These are phyloP conservation scores for Drosophila kohkoa DNA, from an alignment of 1,140 invertebrate species.

Conservation along the genomic window DNA sequence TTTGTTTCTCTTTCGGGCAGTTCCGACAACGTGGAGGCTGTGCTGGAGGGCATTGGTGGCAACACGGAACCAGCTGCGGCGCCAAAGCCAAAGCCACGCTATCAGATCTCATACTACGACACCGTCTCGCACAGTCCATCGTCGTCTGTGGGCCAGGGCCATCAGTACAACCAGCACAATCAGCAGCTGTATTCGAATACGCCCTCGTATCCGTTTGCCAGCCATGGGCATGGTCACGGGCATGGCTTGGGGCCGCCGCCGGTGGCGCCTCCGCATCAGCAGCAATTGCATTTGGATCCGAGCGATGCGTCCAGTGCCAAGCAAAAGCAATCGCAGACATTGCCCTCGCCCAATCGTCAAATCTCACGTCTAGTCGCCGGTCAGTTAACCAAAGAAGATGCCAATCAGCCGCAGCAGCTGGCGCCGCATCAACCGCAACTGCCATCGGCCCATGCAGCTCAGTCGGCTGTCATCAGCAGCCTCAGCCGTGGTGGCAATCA, in stretches of 20 bases:
- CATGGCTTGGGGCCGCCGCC: constrained; percentile 64
- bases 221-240: constrained; percentile 42
- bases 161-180: constrained; percentile 76
- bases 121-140: constrained; percentile 69
- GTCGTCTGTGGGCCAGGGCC: constrained; percentile 54
- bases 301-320: constrained; percentile 60
- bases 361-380: constrained; percentile 75
- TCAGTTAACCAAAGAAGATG: constrained; percentile 74
- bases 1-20: constrained; percentile 24
- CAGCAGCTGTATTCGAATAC: constrained; percentile 78
- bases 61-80: constrained; percentile 53
- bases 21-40: constrained; percentile 84
- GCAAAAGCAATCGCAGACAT: constrained; percentile 78
- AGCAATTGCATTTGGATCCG: constrained; percentile 72
- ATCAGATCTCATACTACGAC: constrained; percentile 81
- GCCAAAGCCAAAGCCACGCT: constrained; percentile 74
- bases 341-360: constrained; percentile 81
- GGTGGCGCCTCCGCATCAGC: constrained; percentile 68
- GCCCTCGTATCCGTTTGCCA: constrained; percentile 57
- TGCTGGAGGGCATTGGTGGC: constrained; percentile 79
- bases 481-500: constrained; percentile 56
- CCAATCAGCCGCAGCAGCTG: constrained; percentile 38
- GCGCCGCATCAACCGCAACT: constrained; percentile 18
- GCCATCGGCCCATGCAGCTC: constrained; percentile 5
- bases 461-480: constrained; percentile 41